Conservation (phyloP, 2,113 vertebrate genomes). For the Alethe castanea region DNA sequence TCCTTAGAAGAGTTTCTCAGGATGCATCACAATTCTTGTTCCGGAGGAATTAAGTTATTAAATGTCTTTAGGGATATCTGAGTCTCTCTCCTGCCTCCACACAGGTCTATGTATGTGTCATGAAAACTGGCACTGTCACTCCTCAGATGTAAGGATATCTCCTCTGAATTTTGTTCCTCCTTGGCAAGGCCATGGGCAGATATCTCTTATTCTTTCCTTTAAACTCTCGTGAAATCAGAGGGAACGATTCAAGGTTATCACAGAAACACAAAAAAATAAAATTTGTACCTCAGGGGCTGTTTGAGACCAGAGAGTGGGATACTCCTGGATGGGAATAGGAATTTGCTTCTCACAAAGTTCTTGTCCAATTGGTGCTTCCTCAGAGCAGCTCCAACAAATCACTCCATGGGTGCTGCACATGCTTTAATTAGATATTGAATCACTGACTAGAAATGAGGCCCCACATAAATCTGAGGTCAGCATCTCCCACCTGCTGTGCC, state of each 20-base stretch:
- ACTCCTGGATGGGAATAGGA: background rate
- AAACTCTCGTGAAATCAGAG: background rate
- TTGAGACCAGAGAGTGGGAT: background rate
- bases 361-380: background rate
- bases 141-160: background rate
- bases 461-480: background rate
- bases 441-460: background rate
- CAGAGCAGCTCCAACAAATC: background rate
- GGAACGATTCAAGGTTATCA: background rate
- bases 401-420: background rate
- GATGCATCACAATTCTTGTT: background rate
- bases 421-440: conserved; percentile 41
- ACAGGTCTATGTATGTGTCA: accelerated
- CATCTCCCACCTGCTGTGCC: background rate
- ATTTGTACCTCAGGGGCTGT: background rate
- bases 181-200: background rate
- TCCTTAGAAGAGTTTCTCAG: background rate
- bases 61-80: background rate
- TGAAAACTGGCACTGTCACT: background rate
- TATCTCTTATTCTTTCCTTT: background rate
- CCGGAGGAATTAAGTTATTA: background rate
- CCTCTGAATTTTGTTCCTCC: background rate
- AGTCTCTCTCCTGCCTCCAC: background rate
- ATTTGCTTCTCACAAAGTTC: background rate
- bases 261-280: background rate